Evolutionary conservation across 35 echinoderm and acorn worm species (phyloP), one percentile per base, ranked within the genome.

Genomic region (Apostichopus japonicus): DNA sequence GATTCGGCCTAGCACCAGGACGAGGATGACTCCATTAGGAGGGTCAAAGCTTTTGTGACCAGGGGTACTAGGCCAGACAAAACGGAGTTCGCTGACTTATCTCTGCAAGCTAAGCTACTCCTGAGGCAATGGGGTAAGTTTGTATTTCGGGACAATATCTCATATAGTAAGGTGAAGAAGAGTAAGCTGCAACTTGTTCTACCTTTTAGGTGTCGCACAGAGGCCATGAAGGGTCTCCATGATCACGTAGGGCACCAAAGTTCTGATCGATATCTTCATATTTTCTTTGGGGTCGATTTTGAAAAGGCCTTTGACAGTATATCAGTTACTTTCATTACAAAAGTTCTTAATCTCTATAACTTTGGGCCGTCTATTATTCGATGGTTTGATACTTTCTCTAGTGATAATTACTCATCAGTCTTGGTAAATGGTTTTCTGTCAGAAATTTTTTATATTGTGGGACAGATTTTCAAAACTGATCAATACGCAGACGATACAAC

Each of bases 181-280:
- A 4, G 14, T 5, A 72, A 23, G 19, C 65, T 24, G 16, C 94
- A 95, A 70, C 86, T 93, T 63, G 86, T 96, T 44, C 78, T 96
- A 6, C 95, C 95, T 14, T 1, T 19, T 0, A 77, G 11, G 33
- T 58, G 86, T 4, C 71, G 93, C 55, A 2, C 54, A 57, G 19
- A 89, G 53, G 93, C 67, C 6, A 62, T 96, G 3, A 15, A n/a
- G n/a, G n/a, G n/a, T n/a, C 15, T 94, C 0, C 93, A 96, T 55
- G 79, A 90, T 55, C 87, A 91, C 55, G 61, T 94, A 2, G 93
- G 93, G 19, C 93, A 94, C 56, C 70, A 79, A 23, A 87, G 93
- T 58, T n/a, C 62, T 9, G 93, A 94, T 6, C 6, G 87, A n/a
- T n/a, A n/a, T n/a, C n/a, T 1, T 90, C 87, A 13, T 27, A 27